Evolutionary conservation across 1,140 invertebrate species (phyloP), one percentile per base, ranked within the genome.

Genomic region (Solen grandis): DNA sequence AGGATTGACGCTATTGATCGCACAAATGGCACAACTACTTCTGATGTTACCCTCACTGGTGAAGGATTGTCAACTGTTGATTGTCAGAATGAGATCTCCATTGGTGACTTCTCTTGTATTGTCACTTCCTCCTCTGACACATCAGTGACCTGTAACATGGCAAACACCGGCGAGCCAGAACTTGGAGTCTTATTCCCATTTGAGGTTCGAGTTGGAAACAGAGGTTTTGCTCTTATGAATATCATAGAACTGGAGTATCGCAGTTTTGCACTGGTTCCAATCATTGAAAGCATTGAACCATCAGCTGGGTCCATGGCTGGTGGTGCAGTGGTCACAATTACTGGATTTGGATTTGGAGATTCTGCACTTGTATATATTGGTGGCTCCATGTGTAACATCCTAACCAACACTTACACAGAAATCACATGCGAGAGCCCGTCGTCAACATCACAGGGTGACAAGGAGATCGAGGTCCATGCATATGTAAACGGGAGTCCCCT

Each of bases 71-170:
- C 68, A 16, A 27, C 59, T 0, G 82, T 27, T 5, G 14, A 68
- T 16, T 88, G 86, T 62, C 82, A 85, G 60, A 87, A 87, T 62
- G 83, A 87, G 46, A 65, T 88, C 3, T 62, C 2, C 4, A 50
- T 88, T 36, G 78, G 74, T 0, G 68, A 81, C 46, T 57, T 57
- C 19, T 4, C 2, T 14, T 82, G 84, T 73, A 62, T 60, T 46
- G 66, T 83, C 0, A 50, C 50, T 13, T 54, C 54, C 1, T 65
- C 68, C n/a, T 52, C 52, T 19, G 65, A 35, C 5, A 50, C 59
- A 0, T 52, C 29, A 19, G 27, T 85, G 0, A 52, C 52, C 0
- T 86, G 85, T 50, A 78, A 19, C 2, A 54, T 86, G 13, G 75
- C 70, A 19, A 35, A 52, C 16, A 55, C 60, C 22, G 70, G 25